Evolutionary conservation across 2,888 invertebrate species (phyloP).

Genomic region (Cosmia pyralina): DNA sequence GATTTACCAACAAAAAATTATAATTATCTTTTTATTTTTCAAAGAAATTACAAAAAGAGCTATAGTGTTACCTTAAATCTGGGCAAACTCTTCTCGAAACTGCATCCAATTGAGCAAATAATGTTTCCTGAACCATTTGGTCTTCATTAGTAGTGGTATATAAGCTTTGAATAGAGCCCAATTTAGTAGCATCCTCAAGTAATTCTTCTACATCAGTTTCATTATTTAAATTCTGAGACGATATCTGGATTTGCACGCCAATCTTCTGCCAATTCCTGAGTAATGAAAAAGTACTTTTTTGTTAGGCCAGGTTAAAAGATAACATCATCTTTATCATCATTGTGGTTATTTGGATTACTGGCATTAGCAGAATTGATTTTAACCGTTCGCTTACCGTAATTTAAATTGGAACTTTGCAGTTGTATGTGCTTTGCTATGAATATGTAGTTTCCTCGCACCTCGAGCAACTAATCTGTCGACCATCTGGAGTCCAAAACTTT

Average conservation of each 20-base stretch:
- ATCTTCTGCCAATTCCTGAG: constrained; percentile 64
- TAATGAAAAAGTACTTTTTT: background rate
- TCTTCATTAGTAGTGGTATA: constrained; percentile 56
- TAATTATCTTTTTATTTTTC: background rate
- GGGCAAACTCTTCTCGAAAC: constrained; percentile 67
- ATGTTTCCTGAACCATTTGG: constrained; percentile 41
- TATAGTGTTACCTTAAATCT: constrained; percentile 58
- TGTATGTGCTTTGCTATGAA: constrained; percentile 56
- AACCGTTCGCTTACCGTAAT: constrained; percentile 60
- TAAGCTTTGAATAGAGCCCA: constrained; percentile 69
- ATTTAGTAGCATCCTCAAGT: constrained; percentile 52
- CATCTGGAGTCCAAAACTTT: constrained; percentile 67
- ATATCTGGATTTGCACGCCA: constrained; percentile 59
- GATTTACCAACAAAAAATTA: no score
- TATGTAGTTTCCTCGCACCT: constrained; percentile 71
- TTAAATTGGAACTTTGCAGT: constrained; percentile 60
- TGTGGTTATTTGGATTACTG: background rate
- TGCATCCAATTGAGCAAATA: constrained; percentile 65
- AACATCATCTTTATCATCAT: background rate
- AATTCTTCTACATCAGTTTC: constrained; percentile 49
- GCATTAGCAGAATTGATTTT: background rate
- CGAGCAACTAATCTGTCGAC: constrained; percentile 70
- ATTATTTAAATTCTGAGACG: constrained; percentile 36
- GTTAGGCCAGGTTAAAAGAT: background rate
- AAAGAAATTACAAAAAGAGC: background rate